phyloP scores from a whole-genome alignment of 1,140 invertebrate genomes.

The Riptortus pedestris region DNA sequence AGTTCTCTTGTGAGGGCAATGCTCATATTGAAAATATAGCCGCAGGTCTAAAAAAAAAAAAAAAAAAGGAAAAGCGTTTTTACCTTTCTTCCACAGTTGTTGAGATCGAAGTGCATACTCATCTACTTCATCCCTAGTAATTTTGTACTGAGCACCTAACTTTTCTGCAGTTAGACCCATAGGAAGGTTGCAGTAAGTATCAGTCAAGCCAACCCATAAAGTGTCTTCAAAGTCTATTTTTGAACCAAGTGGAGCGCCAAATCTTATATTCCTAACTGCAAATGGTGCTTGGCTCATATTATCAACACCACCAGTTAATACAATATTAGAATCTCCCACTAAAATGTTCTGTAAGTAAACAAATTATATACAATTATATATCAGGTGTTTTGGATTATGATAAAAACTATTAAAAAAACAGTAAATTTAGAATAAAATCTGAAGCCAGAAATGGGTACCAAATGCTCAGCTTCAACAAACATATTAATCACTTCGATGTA shows the following conservation, averaged over 20 bases:
- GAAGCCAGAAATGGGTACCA: neutral
- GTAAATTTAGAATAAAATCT: neutral
- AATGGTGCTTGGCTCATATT: constrained; percentile 95
- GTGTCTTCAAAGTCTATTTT: constrained; percentile 78
- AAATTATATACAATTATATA: too few relatives aligned
- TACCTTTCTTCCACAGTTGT: constrained; percentile 66
- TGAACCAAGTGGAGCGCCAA: constrained; percentile 75
- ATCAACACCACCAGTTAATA: constrained; percentile 83
- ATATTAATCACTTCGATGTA: too few relatives aligned
- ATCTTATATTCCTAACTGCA: constrained; percentile 74
- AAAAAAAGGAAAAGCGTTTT: neutral
- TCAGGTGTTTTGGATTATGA: neutral
- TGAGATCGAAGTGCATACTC: constrained; percentile 79
- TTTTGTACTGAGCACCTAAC: constrained; percentile 78
- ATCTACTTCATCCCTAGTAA: constrained; percentile 80
- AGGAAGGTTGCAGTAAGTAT: constrained; percentile 78
- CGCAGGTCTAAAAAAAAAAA: too few relatives aligned
- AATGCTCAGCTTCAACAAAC: too few relatives aligned
- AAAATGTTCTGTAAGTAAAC: constrained; percentile 63
- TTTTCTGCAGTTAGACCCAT: constrained; percentile 99
- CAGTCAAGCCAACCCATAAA: constrained; percentile 84
- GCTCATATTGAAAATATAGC: too few relatives aligned
- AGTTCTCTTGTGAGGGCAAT: too few relatives aligned
- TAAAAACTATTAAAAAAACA: neutral
- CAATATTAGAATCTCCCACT: constrained; percentile 74